These are phyloP conservation scores for Globodera rostochiensis DNA, from an alignment of 1,140 invertebrate species.

Conservation along the genomic window DNA sequence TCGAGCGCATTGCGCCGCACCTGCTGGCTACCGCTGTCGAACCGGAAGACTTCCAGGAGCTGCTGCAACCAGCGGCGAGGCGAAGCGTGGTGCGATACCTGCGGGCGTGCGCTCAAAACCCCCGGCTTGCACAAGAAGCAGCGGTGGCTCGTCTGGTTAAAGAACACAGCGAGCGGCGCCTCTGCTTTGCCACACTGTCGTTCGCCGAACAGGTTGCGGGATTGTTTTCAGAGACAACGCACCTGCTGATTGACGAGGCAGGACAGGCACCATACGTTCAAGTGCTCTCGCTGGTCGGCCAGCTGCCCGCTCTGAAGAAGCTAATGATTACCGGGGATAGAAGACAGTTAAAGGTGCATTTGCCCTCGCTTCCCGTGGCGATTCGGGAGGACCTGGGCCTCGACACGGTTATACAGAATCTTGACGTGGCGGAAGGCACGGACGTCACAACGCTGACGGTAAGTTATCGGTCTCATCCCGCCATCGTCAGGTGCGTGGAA, in stretches of 20 bases:
- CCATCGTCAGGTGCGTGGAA: not conserved
- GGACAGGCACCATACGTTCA: constrained; percentile 13
- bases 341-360: not conserved
- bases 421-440: not conserved
- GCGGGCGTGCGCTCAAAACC: too few relatives aligned
- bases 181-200: too few relatives aligned
- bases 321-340: constrained; percentile 1
- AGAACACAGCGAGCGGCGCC: too few relatives aligned
- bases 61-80: too few relatives aligned
- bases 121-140: too few relatives aligned
- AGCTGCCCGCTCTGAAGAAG: not conserved
- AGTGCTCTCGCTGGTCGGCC: not conserved
- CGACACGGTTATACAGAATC: constrained; percentile 6
- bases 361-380: not conserved
- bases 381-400: not conserved
- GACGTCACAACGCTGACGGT: not conserved
- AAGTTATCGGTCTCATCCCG: not conserved
- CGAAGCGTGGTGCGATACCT: too few relatives aligned
- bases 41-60: too few relatives aligned
- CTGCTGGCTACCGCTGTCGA: too few relatives aligned
- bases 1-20: too few relatives aligned
- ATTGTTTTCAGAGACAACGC: too few relatives aligned
- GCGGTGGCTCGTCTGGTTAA: too few relatives aligned
- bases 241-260: not conserved
- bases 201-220: too few relatives aligned